Conservation (phyloP, 2,888 invertebrate species). For the Cheilosia soror region DNA sequence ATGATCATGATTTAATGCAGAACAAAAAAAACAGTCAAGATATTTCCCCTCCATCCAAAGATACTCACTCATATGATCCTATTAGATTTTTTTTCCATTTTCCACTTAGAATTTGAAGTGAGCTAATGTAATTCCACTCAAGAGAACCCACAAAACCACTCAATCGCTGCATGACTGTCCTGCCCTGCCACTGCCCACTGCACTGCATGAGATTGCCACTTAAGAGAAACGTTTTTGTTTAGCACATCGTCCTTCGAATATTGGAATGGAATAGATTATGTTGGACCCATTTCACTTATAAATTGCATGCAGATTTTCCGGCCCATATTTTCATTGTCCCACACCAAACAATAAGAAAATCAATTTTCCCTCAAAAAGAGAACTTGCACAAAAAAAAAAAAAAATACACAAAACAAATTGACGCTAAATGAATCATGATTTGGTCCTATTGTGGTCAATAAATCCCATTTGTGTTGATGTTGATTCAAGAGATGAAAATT, state of each 20-base stretch:
- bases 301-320: conserved; percentile 60
- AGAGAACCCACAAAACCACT: conserved; percentile 12
- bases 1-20: neutral
- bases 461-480: conserved; percentile 54
- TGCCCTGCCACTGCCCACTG: too few relatives aligned
- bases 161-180: neutral
- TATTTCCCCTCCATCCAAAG: conserved; percentile 1
- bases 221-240: too few relatives aligned
- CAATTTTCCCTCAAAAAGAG: conserved; percentile 31
- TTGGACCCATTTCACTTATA: conserved; percentile 1
- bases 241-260: neutral
- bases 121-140: neutral
- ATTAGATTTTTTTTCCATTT: neutral
- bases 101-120: neutral
- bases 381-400: neutral
- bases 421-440: conserved; percentile 69
- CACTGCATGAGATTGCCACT: too few relatives aligned
- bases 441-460: conserved; percentile 66
- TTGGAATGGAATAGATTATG: neutral
- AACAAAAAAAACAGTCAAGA: neutral
- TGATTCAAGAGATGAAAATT: conserved; percentile 62
- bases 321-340: conserved; percentile 29
- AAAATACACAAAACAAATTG: conserved; percentile 67
- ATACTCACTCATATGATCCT: neutral
- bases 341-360: conserved; percentile 34